Evolutionary conservation across 2,113 vertebrate genomes (phyloP).

Genomic region (Microcebus jonahi): DNA sequence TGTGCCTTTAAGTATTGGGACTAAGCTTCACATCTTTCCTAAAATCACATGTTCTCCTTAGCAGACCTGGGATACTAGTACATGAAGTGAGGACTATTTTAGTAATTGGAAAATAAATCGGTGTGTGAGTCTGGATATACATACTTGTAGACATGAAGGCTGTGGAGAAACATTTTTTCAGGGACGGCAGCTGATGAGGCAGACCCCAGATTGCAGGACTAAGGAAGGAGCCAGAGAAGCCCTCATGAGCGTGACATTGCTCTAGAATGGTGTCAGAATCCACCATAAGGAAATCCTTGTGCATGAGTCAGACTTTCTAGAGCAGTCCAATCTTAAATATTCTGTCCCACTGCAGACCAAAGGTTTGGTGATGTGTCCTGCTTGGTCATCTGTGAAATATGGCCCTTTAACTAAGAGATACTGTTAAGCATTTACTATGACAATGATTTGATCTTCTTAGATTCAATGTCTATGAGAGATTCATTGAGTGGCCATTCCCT

Average conservation of each 20-base stretch:
- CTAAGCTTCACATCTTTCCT: slow-evolving; percentile 5
- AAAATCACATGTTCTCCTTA: slow-evolving; percentile 17
- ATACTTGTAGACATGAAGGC: not conserved
- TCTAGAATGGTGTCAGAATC: not conserved
- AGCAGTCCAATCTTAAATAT: not conserved
- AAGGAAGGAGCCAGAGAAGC: not conserved
- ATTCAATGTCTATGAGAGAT: not conserved
- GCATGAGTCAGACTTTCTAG: not conserved
- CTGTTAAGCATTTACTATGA: not conserved
- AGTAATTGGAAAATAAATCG: not conserved
- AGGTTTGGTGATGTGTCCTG: not conserved
- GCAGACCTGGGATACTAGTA: not conserved
- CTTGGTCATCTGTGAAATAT: not conserved
- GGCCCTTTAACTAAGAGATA: not conserved
- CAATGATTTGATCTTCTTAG: not conserved
- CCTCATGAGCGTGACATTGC: not conserved
- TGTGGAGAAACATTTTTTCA: not conserved
- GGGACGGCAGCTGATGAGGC: not conserved
- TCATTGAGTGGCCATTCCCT: not conserved
- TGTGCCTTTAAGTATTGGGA: slow-evolving; percentile 42
- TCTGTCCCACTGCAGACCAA: not conserved
- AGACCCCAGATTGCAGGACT: not conserved
- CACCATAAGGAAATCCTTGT: not conserved
- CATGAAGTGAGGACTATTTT: not conserved
- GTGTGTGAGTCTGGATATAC: not conserved